Base-by-base conservation (phyloP, 2,797 vertebrate genomes). In the Oreortyx pictus region DNA sequence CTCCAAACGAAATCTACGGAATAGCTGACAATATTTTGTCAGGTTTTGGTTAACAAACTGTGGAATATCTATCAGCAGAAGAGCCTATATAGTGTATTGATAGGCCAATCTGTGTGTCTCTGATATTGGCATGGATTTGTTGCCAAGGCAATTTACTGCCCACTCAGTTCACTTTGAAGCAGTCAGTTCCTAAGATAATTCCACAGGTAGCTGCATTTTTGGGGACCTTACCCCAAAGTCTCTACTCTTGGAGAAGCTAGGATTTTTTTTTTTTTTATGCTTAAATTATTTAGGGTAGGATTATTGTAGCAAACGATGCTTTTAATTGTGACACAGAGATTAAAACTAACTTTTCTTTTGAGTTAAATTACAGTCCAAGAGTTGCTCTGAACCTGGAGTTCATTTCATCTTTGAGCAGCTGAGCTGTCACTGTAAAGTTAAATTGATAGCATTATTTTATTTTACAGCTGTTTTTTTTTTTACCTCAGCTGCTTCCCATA, bases 391-490 rank as follows among this genome's bases (percentile, higher is more conserved):
- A 95, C 93, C 86, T 95, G 31, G 68, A 88, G 70, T 68, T 91
- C 44, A 41, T 87, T 87, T 86, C 92, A 71, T 94, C 84, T 82
- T 94, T 54, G 79, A 94, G 96, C 68, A 96, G 92, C 96, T 88
- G 86, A 97, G 65, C 94, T 97, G 96, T 97, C 95, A 88, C 41
- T 81, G 82, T 71, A 71, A 95, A 97, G 89, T 95, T 80, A 97
- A 97, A 97, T 97, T 97, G 97, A 98, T 98, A 76, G 75, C 54
- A 95, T 90, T 94, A 94, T 97, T 97, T 96, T 94, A 93, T 96
- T 92, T 86, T 83, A 86, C 97, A 98, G 96, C 97, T 98, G 97
- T 92, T 71, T 90, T 94, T 96, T 71, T 95, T 93, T 95, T 94
- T 86, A 96, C 72, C 94, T 97, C 97, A 97, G 93, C 97, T 98